Percentiles rank a stretch among this genome's conserved stretches.
phyloP scores from a whole-genome alignment of 23 tunicate species.

The Phallusia fumigata region DNA sequence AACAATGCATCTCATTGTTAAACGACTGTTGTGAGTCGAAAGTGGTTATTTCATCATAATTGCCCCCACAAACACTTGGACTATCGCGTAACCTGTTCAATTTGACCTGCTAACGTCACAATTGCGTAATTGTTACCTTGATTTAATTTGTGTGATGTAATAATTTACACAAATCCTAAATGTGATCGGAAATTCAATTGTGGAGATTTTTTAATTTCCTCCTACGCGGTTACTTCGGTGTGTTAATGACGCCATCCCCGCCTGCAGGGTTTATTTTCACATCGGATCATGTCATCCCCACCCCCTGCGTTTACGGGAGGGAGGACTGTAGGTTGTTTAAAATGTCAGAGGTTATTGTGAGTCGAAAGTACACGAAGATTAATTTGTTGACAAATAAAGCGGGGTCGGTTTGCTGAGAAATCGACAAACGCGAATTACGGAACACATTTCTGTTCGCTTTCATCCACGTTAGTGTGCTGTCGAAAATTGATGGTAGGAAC shows the following conservation, averaged over 20 bases:
- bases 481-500: no score
- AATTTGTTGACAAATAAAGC: no score
- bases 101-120: background rate
- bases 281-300: background rate
- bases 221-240: background rate
- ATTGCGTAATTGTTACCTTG: background rate
- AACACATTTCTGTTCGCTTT: no score
- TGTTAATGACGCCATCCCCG: background rate
- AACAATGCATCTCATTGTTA: background rate
- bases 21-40: background rate
- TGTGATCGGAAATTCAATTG: no score
- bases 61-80: background rate
- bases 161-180: background rate
- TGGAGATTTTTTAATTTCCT: background rate
- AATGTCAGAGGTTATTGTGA: no score
- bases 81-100: background rate
- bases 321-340: no score
- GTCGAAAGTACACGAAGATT: no score
- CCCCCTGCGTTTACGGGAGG: background rate
- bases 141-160: background rate
- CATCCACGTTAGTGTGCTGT: no score
- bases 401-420: no score
- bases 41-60: background rate
- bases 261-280: slow-evolving; percentile 9
- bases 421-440: no score